Base-by-base conservation (phyloP, 2,888 invertebrate species). In the Matsumyia berberina region DNA sequence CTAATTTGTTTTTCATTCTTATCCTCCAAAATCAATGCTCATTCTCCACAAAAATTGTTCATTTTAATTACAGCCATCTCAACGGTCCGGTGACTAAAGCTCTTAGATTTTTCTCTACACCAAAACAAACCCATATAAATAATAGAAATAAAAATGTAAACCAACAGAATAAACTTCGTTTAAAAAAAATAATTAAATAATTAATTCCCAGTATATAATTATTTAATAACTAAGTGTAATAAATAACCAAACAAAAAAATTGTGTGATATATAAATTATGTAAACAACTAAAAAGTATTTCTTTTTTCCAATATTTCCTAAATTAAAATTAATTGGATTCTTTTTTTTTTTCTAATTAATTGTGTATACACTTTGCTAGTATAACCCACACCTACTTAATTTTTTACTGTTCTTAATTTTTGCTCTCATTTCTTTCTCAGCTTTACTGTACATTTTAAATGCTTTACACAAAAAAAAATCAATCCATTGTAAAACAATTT, bases 81-180 rank as follows among this genome's bases (percentile, higher is more conserved):
- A 91, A 91, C 91, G 91, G 91, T 91, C 91, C 91, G 91, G 91
- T 91, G 91, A 91, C 91, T 91, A 91, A 90, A 90, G 89, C 89
- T 86, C 77, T 85, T 80, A 73, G 70, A 67, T 82, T 79, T 58
- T 70, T 49, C 51, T 60, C 49, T 49, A 70, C 66, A 44, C 31
- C 19, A 64, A 87, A 86, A 88, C 70, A 49, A 24, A 46, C 33
- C 74, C 70, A 80, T 69, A 78, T 79, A 81, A 58, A 66, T 55
- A 42, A 77, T 55, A 51, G 70, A 73, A 24, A 69, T 15, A 58
- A 39, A 70, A 74, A 81, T 86, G 79, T 79, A 80, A 85, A 76
- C 72, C 69, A 86, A 37, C 49, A 72, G 53, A 55, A 57, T 64
- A 62, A n/a, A 37, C 62, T 72, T 53, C 42, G 78, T 69, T 62